A percentile compares a stretch with the other conserved stretches of the same genome.
phyloP scores from a whole-genome alignment of 2,113 vertebrate species.

The Eira barbara region DNA sequence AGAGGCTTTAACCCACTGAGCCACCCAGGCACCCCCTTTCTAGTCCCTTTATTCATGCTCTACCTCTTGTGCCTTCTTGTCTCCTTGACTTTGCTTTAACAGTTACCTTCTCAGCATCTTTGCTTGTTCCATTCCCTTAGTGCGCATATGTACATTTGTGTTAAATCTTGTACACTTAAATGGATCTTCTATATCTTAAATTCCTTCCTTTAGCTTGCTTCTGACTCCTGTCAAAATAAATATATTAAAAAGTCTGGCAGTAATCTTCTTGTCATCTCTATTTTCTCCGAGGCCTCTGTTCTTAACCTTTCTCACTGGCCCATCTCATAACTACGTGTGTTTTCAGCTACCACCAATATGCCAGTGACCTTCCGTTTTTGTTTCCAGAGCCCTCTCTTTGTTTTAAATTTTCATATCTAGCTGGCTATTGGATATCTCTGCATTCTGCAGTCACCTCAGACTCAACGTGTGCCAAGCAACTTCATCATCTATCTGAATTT shows the following conservation, averaged over 20 bases:
- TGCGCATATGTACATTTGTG: neutral
- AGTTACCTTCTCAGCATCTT: neutral
- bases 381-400: neutral
- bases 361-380: neutral
- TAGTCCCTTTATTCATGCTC: neutral
- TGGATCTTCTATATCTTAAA: neutral
- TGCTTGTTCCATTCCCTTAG: neutral
- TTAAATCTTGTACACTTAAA: neutral
- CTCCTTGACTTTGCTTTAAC: neutral
- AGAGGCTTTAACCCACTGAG: too few relatives aligned
- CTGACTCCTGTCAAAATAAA: neutral
- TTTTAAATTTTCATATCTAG: neutral
- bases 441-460: neutral
- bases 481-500: neutral
- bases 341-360: neutral
- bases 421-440: neutral
- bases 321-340: neutral
- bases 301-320: neutral
- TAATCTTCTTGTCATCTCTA: neutral
- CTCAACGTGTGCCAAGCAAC: fast-evolving
- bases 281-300: neutral
- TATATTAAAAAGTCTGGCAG: neutral
- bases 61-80: neutral
- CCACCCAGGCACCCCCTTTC: neutral
- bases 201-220: neutral